Conservation (phyloP, 2,888 invertebrate species). For the Cryptus viduatorius region DNA sequence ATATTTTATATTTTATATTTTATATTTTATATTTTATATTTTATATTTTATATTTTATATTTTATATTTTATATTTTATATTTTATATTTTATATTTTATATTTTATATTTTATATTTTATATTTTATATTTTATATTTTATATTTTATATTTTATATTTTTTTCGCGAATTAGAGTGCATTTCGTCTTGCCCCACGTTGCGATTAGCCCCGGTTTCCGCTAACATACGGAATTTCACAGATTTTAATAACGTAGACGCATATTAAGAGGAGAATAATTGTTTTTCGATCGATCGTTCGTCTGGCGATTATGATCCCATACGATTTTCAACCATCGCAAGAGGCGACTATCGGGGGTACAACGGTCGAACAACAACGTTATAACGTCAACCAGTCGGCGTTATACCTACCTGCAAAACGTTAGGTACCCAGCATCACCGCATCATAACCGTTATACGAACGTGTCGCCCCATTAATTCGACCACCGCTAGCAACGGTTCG, state of each 20-base stretch:
- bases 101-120: no score
- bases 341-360: constrained; percentile 18
- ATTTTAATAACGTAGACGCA: not conserved
- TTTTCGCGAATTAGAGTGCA: no score
- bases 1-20: no score
- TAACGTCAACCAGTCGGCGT: constrained; percentile 62
- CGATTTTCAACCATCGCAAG: constrained; percentile 52
- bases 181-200: no score
- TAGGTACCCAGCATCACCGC: constrained; percentile 66
- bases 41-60: no score
- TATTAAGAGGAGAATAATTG: constrained; percentile 49
- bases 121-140: no score
- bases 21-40: no score
- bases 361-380: constrained; percentile 59
- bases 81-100: no score
- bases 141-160: no score
- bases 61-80: no score
- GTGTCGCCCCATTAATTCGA: constrained; percentile 72
- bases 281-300: constrained; percentile 66
- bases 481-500: constrained; percentile 63
- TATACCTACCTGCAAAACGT: constrained; percentile 34
- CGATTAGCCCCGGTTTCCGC: no score
- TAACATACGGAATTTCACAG: no score
- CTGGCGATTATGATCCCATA: constrained; percentile 52
- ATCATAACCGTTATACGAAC: constrained; percentile 69